Conservation (phyloP, 2,888 invertebrate species). For the Latrodectus hesperus region DNA sequence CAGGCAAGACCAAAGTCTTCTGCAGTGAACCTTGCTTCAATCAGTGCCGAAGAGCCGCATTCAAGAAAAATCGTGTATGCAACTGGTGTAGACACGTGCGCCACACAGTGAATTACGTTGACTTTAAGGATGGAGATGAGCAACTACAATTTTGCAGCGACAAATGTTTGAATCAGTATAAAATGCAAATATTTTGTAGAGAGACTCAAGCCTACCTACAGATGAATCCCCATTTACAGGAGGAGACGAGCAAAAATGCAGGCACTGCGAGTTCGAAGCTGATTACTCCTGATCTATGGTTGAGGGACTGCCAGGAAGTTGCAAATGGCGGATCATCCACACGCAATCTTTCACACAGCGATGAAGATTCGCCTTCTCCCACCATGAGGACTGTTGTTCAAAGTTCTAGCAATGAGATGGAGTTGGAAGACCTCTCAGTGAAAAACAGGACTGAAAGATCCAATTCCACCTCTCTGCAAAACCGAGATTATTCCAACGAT, state of each 20-base stretch:
- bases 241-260: slow-evolving; percentile 44
- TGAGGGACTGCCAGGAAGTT: slow-evolving; percentile 81
- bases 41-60: slow-evolving; percentile 89
- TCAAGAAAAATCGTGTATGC: slow-evolving; percentile 83
- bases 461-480: neutral
- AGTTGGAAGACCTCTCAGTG: slow-evolving; percentile 43
- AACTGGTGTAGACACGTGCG: slow-evolving; percentile 95
- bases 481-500: slow-evolving; percentile 7
- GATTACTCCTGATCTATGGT: slow-evolving; percentile 93
- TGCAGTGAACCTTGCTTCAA: slow-evolving; percentile 94
- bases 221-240: slow-evolving; percentile 80
- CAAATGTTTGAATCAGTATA: slow-evolving; percentile 95
- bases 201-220: slow-evolving; percentile 94
- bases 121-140: slow-evolving; percentile 92
- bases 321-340: slow-evolving; percentile 29
- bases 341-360: neutral
- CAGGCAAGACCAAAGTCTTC: slow-evolving; percentile 77
- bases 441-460: neutral
- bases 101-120: slow-evolving; percentile 92
- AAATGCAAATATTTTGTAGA: slow-evolving; percentile 96
- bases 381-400: neutral
- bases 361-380: slow-evolving; percentile 24
- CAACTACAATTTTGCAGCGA: slow-evolving; percentile 92
- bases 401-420: slow-evolving; percentile 15
- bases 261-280: slow-evolving; percentile 75